These are phyloP conservation scores for Malacosoma neustria DNA, from an alignment of 2,888 invertebrate species.

Conservation along the genomic window DNA sequence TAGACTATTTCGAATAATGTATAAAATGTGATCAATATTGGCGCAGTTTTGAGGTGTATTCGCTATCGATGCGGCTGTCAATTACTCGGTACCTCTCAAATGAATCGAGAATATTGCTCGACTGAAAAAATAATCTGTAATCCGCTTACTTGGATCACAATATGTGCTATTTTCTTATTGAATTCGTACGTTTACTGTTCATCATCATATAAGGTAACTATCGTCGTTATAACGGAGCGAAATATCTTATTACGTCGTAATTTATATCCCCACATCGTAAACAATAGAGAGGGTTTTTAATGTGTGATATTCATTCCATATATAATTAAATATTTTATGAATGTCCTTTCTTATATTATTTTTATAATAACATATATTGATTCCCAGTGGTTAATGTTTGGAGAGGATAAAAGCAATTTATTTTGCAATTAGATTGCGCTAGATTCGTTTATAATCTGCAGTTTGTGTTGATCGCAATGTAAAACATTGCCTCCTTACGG, in stretches of 20 bases:
- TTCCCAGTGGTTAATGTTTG: conserved; percentile 40
- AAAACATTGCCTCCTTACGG: conserved; percentile 48
- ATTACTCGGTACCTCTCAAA: conserved; percentile 54
- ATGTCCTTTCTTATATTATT: conserved; percentile 45
- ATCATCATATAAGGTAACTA: conserved; percentile 5
- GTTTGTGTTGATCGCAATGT: conserved; percentile 41
- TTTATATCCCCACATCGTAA: background rate
- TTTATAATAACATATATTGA: conserved; percentile 25
- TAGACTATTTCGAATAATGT: too few species aligned
- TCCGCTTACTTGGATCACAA: conserved; percentile 73
- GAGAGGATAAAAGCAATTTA: conserved; percentile 28
- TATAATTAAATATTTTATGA: conserved; percentile 31
- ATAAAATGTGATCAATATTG: too few species aligned
- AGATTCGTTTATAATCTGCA: conserved; percentile 43
- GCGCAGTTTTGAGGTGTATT: too few species aligned
- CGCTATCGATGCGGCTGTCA: conserved; percentile 31
- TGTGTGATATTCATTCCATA: conserved; percentile 72
- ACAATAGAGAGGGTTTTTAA: conserved; percentile 48
- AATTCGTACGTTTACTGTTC: conserved; percentile 52
- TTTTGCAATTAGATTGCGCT: conserved; percentile 71
- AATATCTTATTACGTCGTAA: background rate
- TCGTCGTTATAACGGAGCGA: background rate
- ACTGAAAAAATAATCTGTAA: conserved; percentile 68
- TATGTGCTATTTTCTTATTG: conserved; percentile 72
- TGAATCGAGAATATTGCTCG: conserved; percentile 63